Evolutionary conservation across 2,113 vertebrate species (phyloP), one percentile per base, ranked within the genome.

Genomic region (Lepus europaeus): DNA sequence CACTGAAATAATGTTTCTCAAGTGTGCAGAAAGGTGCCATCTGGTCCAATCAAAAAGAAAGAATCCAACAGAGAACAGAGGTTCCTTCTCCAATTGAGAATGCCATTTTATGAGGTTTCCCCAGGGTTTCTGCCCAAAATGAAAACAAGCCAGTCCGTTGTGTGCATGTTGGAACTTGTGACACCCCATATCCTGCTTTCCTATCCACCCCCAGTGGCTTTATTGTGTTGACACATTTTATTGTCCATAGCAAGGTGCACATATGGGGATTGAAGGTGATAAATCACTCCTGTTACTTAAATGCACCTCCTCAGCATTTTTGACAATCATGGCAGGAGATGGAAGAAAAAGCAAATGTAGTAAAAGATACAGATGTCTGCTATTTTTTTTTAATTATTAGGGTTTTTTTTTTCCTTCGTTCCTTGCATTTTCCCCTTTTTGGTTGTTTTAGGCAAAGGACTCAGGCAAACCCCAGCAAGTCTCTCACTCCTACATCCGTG

Each of bases 391-490:
- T 6, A 70, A n/a, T 51, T 25, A 29, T 61, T 33, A 1, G 12
- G 19, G 19, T 11, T 5, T 0, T 82, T 73, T 23, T 83, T 73
- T 13, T 2, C 79, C 86, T 96, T 87, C 78, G 31, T 87, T 73
- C 66, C n/a, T 78, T 53, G 3, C 39, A 36, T 59, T 94, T 45
- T 77, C 49, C 25, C 20, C 23, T 76, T 74, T 74, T 96, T 36
- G 63, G 91, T 92, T 73, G 6, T 79, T 69, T 88, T 94, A 99
- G 99, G 99, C 99, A 39, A 98, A 98, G 59, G 99, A 99, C 97
- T 99, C 99, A 0, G 99, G 99, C 27, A 99, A 98, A 81, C 99
- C 99, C 1, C 98, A 98, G 22, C 98, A 99, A 89, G 98, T 98
- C 22, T 99, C 99, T 14, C 98, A 98, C 36, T 98, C 99, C 51